Evolutionary conservation across 2,113 vertebrate genomes (phyloP), one percentile per base, ranked within the genome.

Genomic region (Scalopus aquaticus): DNA sequence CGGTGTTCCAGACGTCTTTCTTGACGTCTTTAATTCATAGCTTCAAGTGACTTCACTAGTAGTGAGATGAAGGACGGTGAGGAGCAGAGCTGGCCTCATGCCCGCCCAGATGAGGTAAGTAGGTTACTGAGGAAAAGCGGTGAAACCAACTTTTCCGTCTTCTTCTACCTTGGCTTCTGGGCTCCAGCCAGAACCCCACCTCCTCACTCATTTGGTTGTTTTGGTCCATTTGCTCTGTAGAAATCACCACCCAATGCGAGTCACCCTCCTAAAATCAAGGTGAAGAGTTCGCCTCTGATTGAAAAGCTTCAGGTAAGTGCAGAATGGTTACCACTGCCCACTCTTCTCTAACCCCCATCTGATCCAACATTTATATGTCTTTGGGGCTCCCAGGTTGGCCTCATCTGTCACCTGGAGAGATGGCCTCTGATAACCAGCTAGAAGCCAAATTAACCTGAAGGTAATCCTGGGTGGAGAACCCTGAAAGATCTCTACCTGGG

Each of bases 211-310:
- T 12, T 1, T n/a, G 3, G 0, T 35, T 78, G 22, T 80, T 67
- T 79, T 64, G 78, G 46, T 93, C 77, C 32, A 0, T 95, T 95
- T 96, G 62, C 44, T 93, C 97, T 95, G 28, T 96, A 99, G 98
- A 98, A 98, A 93, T 88, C 77, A 15, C 96, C 97, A 0, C 96
- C 98, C 93, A 97, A 67, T 46, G 90, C 96, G 35, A 96, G 97
- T 78, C 96, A 98, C 28, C 35, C 97, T 64, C 97, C 98, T 54
- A 98, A 97, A 89, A 67, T 98, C 96, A 99, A 98, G 67, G 96
- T 98, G 98, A 99, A 99, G 98, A 99, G 98, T 87, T 99, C 98
- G 0, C 98, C 96, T 44, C 97, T 98, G 96, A 99, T 99, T 73
- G 98, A 98, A 97, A 99, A 99, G 95, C 98, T 99, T 44, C 98